Conservation (phyloP, 2,888 invertebrate genomes). For the Drosophila monieri region DNA sequence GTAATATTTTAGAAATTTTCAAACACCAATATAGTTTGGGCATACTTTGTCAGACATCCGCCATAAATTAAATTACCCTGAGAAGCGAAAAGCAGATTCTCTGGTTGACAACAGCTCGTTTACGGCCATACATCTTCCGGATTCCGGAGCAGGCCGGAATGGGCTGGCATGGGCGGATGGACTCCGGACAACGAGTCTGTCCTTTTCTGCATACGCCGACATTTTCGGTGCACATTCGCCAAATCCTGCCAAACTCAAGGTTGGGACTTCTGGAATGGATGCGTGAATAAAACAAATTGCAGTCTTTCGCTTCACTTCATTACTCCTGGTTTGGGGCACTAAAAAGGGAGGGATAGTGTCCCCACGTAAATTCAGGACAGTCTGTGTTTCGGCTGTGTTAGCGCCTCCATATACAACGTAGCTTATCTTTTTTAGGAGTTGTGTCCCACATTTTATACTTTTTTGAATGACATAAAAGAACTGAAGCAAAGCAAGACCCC, state of each 20-base stretch:
- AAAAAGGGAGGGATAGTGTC: not conserved
- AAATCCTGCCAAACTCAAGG: slow-evolving; percentile 28
- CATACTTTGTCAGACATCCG: not conserved
- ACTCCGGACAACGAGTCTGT: not conserved
- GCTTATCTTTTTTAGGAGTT: no score
- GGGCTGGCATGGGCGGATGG: not conserved
- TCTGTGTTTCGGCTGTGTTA: no score
- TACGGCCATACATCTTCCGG: slow-evolving; percentile 39
- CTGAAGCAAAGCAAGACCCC: no score
- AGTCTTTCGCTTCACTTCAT: slow-evolving; percentile 29
- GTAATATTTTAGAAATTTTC: no score
- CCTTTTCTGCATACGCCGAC: slow-evolving; percentile 37
- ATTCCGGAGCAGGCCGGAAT: no score
- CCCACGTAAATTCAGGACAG: no score
- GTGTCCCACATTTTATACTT: no score
- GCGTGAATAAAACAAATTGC: slow-evolving; percentile 56
- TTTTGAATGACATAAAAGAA: no score
- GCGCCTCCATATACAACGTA: no score
- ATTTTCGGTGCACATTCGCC: slow-evolving; percentile 40
- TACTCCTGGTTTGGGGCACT: slow-evolving; percentile 9
- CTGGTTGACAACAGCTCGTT: slow-evolving; percentile 48
- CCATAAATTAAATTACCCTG: slow-evolving; percentile 68
- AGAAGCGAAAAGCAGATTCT: slow-evolving; percentile 44
- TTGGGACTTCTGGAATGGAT: slow-evolving; percentile 1
- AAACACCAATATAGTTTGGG: no score